Evolutionary conservation across 1,140 invertebrate genomes (phyloP).

Genomic region (Nymphalis io): DNA sequence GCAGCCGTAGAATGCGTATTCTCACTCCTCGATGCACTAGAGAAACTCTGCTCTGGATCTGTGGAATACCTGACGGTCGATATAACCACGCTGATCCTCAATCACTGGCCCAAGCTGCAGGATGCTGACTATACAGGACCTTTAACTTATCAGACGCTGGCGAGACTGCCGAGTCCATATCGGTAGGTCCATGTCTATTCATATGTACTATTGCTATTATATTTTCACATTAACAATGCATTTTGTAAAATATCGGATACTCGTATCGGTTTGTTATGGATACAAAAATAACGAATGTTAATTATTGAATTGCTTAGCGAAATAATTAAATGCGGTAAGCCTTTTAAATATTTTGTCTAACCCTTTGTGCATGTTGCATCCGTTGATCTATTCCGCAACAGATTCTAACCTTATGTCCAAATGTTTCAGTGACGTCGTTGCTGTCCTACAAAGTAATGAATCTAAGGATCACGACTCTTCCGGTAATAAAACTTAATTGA

Average conservation of each 20-base stretch:
- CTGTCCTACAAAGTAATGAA: slow-evolving; percentile 75
- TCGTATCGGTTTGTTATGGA: too few species aligned
- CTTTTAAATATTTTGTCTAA: too few species aligned
- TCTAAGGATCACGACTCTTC: slow-evolving; percentile 76
- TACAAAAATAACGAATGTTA: too few species aligned
- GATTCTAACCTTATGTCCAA: neutral
- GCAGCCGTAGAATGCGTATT: slow-evolving; percentile 92
- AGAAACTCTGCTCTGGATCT: slow-evolving; percentile 87
- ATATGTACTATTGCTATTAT: too few species aligned
- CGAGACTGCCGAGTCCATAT: slow-evolving; percentile 89
- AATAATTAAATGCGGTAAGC: neutral
- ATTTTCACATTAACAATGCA: too few species aligned
- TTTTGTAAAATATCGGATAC: too few species aligned
- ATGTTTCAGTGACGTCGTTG: slow-evolving; percentile 70
- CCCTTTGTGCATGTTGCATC: too few species aligned
- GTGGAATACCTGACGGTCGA: slow-evolving; percentile 82
- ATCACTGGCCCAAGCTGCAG: slow-evolving; percentile 86
- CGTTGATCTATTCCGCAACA: too few species aligned
- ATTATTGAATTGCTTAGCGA: neutral
- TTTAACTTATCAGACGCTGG: slow-evolving; percentile 91
- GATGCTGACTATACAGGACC: slow-evolving; percentile 92
- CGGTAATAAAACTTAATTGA: slow-evolving; percentile 48
- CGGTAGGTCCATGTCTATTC: slow-evolving; percentile 67
- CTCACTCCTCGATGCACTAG: slow-evolving; percentile 90
- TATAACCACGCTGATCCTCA: slow-evolving; percentile 85